Evolutionary conservation across 2,888 invertebrate genomes (phyloP), one percentile per base, ranked within the genome.

Genomic region (Cephus pulcher): DNA sequence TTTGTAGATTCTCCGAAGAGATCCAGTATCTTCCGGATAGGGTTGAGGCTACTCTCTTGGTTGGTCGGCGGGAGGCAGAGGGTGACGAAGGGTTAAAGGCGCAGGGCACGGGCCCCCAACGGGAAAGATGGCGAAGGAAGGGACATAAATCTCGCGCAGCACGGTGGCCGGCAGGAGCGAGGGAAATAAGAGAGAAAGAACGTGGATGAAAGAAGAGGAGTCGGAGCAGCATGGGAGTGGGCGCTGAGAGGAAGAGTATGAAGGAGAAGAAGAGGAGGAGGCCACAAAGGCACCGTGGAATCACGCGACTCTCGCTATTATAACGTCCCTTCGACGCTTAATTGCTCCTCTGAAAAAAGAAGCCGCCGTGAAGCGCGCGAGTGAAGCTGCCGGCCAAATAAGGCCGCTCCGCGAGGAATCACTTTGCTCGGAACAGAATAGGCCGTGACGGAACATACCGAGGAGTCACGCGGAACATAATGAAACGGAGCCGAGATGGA

Each of bases 291-390:
- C 75, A 78, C 71, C 71, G 78, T 76, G 76, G 78, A 76, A 78
- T 78, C 78, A 76, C 78, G 78, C 78, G 78, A 76, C 56, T 78
- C 76, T 78, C 76, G 78, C 78, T 76, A 69, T 71, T 78, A 76
- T 40, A 74, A 76, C 76, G 56, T 78, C 76, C 78, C 76, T 78
- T 73, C 69, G 78, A 76, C 78, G 78, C 78, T 78, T 78, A 78
- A 78, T 78, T 78, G 78, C 78, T 76, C 76, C 73, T n/a, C 69
- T 34, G 78, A 69, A 78, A 76, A 78, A 76, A 75, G 56, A 69
- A 73, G 73, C 78, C 73, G 73, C 78, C 73, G 76, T 76, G 78
- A 76, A 78, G 73, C 75, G 75, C 76, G 75, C 76, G 71, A 71
- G 75, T n/a, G 71, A 75, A 76, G 78, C 75, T 70, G 75, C 78